Conservation (phyloP, 2,888 invertebrate genomes). For the Noctua comes region DNA sequence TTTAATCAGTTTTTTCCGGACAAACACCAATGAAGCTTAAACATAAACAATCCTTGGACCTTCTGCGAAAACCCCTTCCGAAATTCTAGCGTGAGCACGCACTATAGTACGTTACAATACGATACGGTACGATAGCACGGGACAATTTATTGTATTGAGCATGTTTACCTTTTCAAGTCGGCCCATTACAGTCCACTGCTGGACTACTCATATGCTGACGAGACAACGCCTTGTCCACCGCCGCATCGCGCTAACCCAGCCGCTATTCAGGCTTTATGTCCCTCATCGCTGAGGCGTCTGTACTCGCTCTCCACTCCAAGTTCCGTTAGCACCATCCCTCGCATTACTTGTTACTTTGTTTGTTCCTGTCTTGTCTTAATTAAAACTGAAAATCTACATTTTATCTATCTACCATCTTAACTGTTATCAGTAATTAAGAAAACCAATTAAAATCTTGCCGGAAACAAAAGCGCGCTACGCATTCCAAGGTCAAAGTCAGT, state of each 20-base stretch:
- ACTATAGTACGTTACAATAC: too few species aligned
- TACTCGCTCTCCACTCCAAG: neutral
- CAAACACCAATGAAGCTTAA: neutral
- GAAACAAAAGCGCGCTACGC: constrained; percentile 26
- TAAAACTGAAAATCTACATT: constrained; percentile 20
- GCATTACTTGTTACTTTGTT: neutral
- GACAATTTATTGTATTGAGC: neutral
- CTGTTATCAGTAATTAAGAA: constrained; percentile 34
- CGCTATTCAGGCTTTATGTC: neutral
- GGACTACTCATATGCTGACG: neutral
- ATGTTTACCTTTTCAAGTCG: neutral
- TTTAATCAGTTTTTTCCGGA: neutral
- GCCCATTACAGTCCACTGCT: neutral
- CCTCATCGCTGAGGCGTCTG: neutral
- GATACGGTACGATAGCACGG: too few species aligned
- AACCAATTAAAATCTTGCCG: constrained; percentile 30
- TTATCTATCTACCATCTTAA: constrained; percentile 19
- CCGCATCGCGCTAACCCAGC: neutral
- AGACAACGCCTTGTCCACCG: too few species aligned
- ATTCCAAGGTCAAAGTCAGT: constrained; percentile 19
- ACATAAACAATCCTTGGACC: neutral
- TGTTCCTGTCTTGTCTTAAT: neutral
- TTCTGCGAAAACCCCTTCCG: neutral
- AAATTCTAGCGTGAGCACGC: neutral
- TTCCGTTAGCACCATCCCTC: neutral